A percentile compares a stretch with the other conserved stretches of the same genome.
These are phyloP conservation scores for Halichondria panicea DNA, from an alignment of 37 sponge, comb jelly and placozoan species.

Conservation along the genomic window DNA sequence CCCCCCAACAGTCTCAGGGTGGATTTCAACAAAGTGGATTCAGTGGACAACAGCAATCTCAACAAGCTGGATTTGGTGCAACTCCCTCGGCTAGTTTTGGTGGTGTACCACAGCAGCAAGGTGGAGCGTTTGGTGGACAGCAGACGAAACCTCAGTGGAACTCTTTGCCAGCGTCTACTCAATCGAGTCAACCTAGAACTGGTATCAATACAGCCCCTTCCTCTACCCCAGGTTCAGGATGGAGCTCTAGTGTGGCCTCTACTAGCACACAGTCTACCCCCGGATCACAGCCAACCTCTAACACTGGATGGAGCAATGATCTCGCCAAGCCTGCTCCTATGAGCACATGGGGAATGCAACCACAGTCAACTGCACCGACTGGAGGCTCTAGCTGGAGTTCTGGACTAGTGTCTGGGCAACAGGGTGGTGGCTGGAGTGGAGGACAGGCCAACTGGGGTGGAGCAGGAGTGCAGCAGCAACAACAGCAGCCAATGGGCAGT, in stretches of 20 bases:
- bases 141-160: not conserved
- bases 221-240: not conserved
- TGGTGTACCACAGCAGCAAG: constrained; percentile 8
- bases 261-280: not conserved
- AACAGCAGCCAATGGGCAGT: not conserved
- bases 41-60: not conserved
- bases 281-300: not conserved
- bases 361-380: not conserved
- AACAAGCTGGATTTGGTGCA: too few species aligned
- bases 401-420: not conserved
- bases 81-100: not conserved
- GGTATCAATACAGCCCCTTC: too few species aligned
- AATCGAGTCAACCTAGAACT: not conserved
- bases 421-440: not conserved
- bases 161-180: not conserved
- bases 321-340: not conserved
- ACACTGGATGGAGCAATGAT: constrained; percentile 12
- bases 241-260: not conserved
- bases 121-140: constrained; percentile 9
- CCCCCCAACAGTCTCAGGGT: not conserved
- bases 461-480: not conserved
- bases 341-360: not conserved
- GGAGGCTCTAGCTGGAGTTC: constrained; percentile 23
- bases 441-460: not conserved
- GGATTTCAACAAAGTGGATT: constrained; percentile 11